Evolutionary conservation across 2,888 invertebrate genomes (phyloP).

Genomic region (Drosophila infuscata): DNA sequence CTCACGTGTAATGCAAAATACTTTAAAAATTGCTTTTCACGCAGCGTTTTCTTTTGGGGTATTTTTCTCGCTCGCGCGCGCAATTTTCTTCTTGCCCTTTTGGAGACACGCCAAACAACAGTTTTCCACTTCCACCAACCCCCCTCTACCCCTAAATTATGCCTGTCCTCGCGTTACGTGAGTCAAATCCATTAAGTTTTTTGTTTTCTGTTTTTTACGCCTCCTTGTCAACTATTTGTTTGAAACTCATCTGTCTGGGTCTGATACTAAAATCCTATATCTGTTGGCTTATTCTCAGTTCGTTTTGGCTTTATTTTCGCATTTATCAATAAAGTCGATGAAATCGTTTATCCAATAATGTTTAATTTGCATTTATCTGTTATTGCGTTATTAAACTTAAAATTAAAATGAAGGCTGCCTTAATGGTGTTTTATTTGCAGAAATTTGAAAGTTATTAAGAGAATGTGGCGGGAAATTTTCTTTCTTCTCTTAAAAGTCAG

Average conservation of each 20-base stretch:
- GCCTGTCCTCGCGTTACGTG: constrained; percentile 53
- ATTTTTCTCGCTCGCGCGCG: constrained; percentile 24
- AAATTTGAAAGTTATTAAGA: neutral
- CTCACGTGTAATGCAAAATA: constrained; percentile 66
- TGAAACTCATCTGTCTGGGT: constrained; percentile 41
- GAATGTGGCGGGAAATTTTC: neutral
- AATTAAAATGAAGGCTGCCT: neutral
- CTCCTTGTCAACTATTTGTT: constrained; percentile 57
- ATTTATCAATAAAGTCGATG: constrained; percentile 6
- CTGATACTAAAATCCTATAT: constrained; percentile 27
- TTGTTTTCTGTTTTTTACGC: constrained; percentile 35
- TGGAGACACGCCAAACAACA: constrained; percentile 55
- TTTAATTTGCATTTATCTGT: constrained; percentile 6
- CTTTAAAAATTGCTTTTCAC: constrained; percentile 68
- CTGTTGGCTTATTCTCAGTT: constrained; percentile 17
- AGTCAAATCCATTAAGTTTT: constrained; percentile 77
- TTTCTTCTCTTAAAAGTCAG: neutral
- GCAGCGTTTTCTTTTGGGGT: constrained; percentile 49
- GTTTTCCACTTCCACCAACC: constrained; percentile 4
- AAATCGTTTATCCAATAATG: constrained; percentile 26
- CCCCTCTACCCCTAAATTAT: neutral
- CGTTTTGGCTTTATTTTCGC: constrained; percentile 28
- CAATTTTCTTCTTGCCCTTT: constrained; percentile 64
- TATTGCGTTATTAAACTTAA: neutral
- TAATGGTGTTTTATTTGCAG: neutral